Percentiles rank a stretch among this genome's conserved stretches.
phyloP scores from a whole-genome alignment of 2,797 vertebrate species.

The Enteromius trimaculatus region DNA sequence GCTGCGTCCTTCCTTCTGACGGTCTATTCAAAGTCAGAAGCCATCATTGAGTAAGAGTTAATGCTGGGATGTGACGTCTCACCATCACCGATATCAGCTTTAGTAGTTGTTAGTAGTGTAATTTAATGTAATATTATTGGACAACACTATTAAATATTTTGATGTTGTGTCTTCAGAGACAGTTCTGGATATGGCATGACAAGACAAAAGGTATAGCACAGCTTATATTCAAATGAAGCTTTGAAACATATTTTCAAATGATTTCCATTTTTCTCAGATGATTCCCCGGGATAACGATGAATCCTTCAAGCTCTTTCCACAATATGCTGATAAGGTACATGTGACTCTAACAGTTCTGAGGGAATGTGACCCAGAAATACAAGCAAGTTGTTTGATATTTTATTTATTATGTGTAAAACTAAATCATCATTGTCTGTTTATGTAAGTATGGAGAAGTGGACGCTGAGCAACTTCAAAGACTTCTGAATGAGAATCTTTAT shows the following conservation, averaged over 20 bases:
- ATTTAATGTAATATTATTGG: neutral
- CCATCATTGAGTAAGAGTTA: slow-evolving; percentile 45
- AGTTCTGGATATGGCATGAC: slow-evolving; percentile 30
- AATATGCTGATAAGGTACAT: slow-evolving; percentile 43
- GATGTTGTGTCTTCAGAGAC: slow-evolving; percentile 31
- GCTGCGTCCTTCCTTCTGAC: slow-evolving; percentile 48
- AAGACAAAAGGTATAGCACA: slow-evolving; percentile 15
- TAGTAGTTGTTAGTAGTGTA: neutral
- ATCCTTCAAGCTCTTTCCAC: slow-evolving; percentile 20
- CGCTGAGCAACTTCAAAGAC: slow-evolving; percentile 47
- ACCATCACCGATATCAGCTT: neutral
- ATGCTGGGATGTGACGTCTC: neutral
- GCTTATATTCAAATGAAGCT: neutral
- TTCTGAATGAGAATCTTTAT: slow-evolving; percentile 47
- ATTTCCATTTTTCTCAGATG: neutral
- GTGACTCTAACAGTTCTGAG: neutral
- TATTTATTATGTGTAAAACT: neutral
- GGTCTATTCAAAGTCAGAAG: slow-evolving; percentile 49
- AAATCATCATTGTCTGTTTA: neutral
- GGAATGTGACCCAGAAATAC: neutral
- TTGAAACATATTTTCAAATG: neutral
- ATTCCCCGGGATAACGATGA: slow-evolving; percentile 5
- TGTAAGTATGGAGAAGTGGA: slow-evolving; percentile 48
- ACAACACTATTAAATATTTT: neutral
- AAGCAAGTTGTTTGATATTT: neutral